Evolutionary conservation across 1,140 invertebrate genomes (phyloP).

Genomic region (Cotesia glomerata): DNA sequence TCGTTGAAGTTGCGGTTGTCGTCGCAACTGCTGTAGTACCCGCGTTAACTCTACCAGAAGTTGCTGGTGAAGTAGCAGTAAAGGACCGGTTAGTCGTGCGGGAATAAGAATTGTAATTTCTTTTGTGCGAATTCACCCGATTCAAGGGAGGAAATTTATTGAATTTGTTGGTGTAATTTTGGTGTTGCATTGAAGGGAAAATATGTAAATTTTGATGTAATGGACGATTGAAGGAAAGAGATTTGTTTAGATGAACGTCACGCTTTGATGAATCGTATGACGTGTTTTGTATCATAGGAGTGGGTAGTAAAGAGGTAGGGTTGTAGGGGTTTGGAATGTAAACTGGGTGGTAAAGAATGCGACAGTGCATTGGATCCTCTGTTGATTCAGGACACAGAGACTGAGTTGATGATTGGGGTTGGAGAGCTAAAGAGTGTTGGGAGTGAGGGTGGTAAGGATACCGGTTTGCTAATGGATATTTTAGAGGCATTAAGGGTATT

Average conservation of each 20-base stretch:
- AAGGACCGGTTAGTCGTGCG: background rate
- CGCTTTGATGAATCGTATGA: conserved; percentile 30
- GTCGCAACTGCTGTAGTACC: too few species aligned
- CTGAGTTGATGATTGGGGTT: conserved; percentile 25
- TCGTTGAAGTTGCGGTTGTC: too few species aligned
- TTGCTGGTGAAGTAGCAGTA: background rate
- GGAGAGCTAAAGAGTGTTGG: conserved; percentile 39
- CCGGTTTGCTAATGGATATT: conserved; percentile 52
- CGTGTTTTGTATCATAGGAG: conserved; percentile 34
- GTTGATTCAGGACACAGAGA: conserved; percentile 4
- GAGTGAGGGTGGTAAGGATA: conserved; percentile 50
- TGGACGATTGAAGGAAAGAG: background rate
- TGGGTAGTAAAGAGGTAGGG: conserved; percentile 49
- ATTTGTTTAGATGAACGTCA: conserved; percentile 27
- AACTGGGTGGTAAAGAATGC: conserved; percentile 50
- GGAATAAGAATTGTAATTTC: background rate
- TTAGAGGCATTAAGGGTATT: conserved; percentile 52
- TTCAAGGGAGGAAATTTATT: background rate
- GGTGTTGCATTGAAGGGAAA: background rate
- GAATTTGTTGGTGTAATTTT: background rate
- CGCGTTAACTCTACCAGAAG: too few species aligned
- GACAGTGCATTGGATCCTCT: conserved; percentile 47
- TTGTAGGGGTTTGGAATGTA: conserved; percentile 20
- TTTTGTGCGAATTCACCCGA: conserved; percentile 6
- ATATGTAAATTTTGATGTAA: background rate